Percentiles rank a stretch among this genome's conserved stretches.
phyloP scores from a whole-genome alignment of 2,113 vertebrate genomes.

The Leiothrix lutea region DNA sequence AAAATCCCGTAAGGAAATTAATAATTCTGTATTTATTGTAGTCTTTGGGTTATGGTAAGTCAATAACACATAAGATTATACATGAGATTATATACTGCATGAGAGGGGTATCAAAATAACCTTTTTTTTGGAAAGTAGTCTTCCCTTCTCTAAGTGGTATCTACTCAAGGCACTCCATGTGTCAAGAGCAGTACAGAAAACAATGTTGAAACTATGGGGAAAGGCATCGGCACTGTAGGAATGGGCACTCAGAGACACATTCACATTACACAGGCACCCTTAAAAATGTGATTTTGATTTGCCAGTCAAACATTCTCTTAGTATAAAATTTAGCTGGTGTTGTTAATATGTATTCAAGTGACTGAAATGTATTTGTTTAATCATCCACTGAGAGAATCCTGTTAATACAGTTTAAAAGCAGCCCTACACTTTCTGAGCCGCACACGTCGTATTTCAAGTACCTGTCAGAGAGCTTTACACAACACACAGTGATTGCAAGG shows the following conservation, averaged over 20 bases:
- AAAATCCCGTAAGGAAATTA: conserved; percentile 27
- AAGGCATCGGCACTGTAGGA: background rate
- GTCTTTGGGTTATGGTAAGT: background rate
- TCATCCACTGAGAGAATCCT: background rate
- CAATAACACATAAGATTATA: background rate
- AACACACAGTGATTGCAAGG: background rate
- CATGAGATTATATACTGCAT: background rate
- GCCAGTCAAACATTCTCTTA: background rate
- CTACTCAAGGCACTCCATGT: accelerated
- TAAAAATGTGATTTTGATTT: background rate
- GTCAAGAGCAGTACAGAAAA: background rate
- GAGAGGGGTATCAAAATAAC: background rate
- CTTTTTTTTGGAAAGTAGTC: background rate
- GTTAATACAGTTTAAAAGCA: background rate
- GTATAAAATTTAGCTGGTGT: background rate
- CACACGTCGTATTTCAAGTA: background rate
- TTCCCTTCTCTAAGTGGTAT: background rate
- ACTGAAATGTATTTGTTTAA: background rate
- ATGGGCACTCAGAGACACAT: too few relatives aligned
- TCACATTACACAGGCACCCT: background rate
- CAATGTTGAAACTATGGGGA: accelerated
- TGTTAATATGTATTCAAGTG: background rate
- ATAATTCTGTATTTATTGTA: conserved; percentile 8
- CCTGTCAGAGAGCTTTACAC: background rate
- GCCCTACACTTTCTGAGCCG: background rate